Evolutionary conservation across 2,888 invertebrate genomes (phyloP), one percentile per base, ranked within the genome.

Genomic region (Lepas anatifera): DNA sequence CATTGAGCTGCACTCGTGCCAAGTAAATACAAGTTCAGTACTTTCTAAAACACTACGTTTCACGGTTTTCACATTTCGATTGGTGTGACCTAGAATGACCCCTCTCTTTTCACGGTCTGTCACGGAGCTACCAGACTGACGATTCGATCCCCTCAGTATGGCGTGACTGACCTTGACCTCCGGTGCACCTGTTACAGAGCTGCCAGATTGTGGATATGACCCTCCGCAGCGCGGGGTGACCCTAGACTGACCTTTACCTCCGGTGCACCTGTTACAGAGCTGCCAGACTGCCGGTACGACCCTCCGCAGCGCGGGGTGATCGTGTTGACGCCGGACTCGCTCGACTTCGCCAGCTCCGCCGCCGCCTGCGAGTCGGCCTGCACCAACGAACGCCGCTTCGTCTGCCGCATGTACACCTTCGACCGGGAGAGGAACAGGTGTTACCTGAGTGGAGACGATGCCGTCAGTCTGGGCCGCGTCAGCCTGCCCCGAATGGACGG

Each of bases 371-470:
- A 81, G 75, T 76, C 78, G 8, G 77, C 79, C 41, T 81, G 81
- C 73, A 80, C 80, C 73, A 78, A 78, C 73, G 79, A 78, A 11
- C 75, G 78, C 39, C 77, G 78, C 66, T 81, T 82, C 75, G 79
- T 79, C 39, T 82, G 81, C 73, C 77, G 81, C 50, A 77, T 81
- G 6, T 81, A 78, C 73, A 78, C 71, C 37, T 72, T 67, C 69
- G 73, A 70, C 46, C 41, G 63, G 13, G 32, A 10, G 22, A 68
- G 66, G 68, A 72, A 72, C 64, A 70, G 72, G 2, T 82, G 81
- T 74, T 81, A 80, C 73, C 75, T 82, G 68, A 80, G 80, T 73
- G 81, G 80, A 0, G 81, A 81, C 73, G 81, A 81, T 73, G 77
- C 79, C 1, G 76, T 79, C 48, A 79, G 79, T 43, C 75, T 75